Base-by-base conservation (phyloP, 2,113 vertebrate species). In the Trogon surrucura region DNA sequence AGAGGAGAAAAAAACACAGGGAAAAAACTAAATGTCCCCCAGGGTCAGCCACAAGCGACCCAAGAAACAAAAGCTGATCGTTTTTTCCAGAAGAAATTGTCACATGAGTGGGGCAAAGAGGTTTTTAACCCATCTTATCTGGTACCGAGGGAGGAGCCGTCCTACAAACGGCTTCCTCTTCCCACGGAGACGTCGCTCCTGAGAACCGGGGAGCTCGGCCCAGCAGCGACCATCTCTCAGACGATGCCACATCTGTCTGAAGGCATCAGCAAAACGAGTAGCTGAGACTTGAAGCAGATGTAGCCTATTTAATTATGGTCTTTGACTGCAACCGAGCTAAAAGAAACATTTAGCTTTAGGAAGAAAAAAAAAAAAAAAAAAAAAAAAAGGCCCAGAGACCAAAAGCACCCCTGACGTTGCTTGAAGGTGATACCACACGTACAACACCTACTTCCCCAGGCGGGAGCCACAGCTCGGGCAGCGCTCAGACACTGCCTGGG, bases 281-380 rank as follows among this genome's bases (percentile, higher is more conserved):
- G 91, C 93, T 82, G 27, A 82, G 88, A 89, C 85, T 91, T 61
- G 53, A 85, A 58, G 89, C 89, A 87, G 91, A 94, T 80, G 89
- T 73, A 91, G 87, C 45, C 70, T 84, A 48, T 80, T 92, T 95
- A 94, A 96, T 89, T 38, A 97, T 0, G 17, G 87, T 44, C 75
- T 89, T 54, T 85, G 83, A n/a, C 67, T 66, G 56, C 77, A 81
- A 19, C 57, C 25, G 53, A 89, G 62, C 89, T 94, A n/a, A 81
- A 83, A 89, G 87, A 95, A 95, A 93, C 62, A 72, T 29, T 91
- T 60, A 95, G 84, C 87, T 89, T 65, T 41, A 75, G 72, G 92
- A 36, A 5, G 16, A 77, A 16, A 2, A 57, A 45, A 61, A 16
- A 23, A 51, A 83, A 54, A 73, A 71, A 21, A 56, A 72, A 74